Conservation (phyloP, 2,797 vertebrate species). For the Galagoides demidoff region DNA sequence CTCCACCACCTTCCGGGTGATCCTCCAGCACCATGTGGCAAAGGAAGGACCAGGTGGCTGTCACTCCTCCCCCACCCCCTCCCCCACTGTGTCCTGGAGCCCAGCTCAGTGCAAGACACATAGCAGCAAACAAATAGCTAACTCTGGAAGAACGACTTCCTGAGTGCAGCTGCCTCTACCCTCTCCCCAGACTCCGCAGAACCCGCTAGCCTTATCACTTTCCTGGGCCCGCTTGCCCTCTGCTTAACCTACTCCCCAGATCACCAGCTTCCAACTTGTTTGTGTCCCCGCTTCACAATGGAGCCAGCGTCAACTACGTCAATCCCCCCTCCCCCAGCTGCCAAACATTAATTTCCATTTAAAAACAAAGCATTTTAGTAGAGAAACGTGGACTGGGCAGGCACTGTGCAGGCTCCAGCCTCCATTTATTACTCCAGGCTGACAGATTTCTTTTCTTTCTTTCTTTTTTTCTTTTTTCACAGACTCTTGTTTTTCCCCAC, state of each 20-base stretch:
- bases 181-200: neutral
- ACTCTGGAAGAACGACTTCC: neutral
- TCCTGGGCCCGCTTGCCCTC: neutral
- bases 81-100: neutral
- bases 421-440: neutral
- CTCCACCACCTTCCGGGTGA: neutral
- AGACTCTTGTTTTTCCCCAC: constrained; percentile 51
- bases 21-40: neutral
- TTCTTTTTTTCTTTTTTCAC: neutral
- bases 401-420: neutral
- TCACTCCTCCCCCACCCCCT: neutral
- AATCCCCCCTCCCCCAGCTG: neutral
- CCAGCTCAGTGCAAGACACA: neutral
- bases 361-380: neutral
- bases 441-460: neutral
- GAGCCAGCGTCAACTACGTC: neutral
- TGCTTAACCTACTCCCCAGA: neutral
- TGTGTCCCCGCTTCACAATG: neutral
- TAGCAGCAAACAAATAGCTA: neutral
- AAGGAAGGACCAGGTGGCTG: fast-evolving
- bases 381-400: neutral
- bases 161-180: neutral
- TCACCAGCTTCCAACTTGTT: neutral
- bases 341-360: constrained; percentile 13
- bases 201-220: neutral